These are phyloP conservation scores for Platysternon megacephalum DNA, from an alignment of 2,113 vertebrate genomes.

Conservation along the genomic window DNA sequence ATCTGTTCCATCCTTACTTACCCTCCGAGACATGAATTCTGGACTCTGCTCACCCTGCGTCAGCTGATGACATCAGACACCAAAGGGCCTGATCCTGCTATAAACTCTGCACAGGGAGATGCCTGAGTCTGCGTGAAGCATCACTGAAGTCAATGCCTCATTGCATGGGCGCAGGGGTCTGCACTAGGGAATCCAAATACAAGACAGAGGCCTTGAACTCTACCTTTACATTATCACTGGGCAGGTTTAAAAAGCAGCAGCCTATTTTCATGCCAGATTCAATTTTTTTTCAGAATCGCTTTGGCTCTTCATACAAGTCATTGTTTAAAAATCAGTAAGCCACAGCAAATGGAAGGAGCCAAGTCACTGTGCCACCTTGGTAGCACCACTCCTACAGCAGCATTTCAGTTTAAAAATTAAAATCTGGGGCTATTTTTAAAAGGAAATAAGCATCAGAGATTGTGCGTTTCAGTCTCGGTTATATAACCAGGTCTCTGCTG, in stretches of 20 bases:
- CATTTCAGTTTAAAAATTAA: conserved; percentile 29
- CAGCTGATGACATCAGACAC: background rate
- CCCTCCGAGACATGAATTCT: background rate
- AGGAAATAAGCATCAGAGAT: background rate
- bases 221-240: background rate
- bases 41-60: background rate
- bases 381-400: background rate
- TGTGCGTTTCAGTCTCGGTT: background rate
- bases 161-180: background rate
- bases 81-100: background rate
- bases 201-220: background rate
- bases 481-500: background rate
- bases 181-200: background rate
- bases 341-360: background rate
- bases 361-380: background rate
- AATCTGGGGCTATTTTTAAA: conserved; percentile 5
- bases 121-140: background rate
- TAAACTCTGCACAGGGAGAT: background rate
- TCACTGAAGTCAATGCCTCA: background rate
- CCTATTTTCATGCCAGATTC: background rate
- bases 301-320: background rate
- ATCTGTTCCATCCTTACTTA: background rate
- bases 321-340: conserved; percentile 13
- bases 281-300: conserved; percentile 4
- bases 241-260: background rate